These are phyloP conservation scores for Brachynemurus nebulosus DNA, from an alignment of 2,888 invertebrate species.

Conservation along the genomic window DNA sequence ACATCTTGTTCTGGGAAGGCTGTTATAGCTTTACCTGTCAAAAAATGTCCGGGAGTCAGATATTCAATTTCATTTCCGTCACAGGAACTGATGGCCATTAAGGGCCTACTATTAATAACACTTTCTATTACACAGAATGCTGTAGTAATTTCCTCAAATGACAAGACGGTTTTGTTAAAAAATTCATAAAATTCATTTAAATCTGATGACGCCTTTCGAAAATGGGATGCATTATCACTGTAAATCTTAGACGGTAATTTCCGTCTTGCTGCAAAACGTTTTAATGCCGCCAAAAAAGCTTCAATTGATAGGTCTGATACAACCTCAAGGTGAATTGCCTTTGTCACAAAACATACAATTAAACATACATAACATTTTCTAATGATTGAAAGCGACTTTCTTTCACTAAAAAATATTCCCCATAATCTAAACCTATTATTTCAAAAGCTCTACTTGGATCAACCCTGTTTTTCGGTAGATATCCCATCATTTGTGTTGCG, in stretches of 20 bases:
- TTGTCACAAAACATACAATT: background rate
- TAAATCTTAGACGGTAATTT: slow-evolving; percentile 11
- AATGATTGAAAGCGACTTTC: slow-evolving; percentile 1
- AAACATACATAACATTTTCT: background rate
- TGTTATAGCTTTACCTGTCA: slow-evolving; percentile 10
- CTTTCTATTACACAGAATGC: too few relatives aligned
- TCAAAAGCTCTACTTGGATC: slow-evolving; percentile 9
- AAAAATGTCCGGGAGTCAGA: slow-evolving; percentile 11
- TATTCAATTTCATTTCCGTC: slow-evolving; percentile 4
- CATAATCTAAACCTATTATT: slow-evolving; percentile 15
- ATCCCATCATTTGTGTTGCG: slow-evolving; percentile 12
- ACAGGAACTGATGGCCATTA: slow-evolving; percentile 4
- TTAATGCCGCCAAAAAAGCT: background rate
- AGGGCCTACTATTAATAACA: too few relatives aligned
- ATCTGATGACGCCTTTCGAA: slow-evolving; percentile 19
- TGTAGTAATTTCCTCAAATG: too few relatives aligned
- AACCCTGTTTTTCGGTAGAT: slow-evolving; percentile 12
- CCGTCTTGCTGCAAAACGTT: background rate
- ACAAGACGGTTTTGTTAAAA: background rate
- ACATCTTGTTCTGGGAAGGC: slow-evolving; percentile 8
- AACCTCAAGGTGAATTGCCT: background rate
- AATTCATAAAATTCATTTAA: slow-evolving; percentile 11
- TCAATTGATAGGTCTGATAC: background rate
- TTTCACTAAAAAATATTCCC: slow-evolving; percentile 14
- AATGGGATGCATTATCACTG: slow-evolving; percentile 22